Conservation (phyloP, 2,888 invertebrate species). For the Baronia brevicornis region DNA sequence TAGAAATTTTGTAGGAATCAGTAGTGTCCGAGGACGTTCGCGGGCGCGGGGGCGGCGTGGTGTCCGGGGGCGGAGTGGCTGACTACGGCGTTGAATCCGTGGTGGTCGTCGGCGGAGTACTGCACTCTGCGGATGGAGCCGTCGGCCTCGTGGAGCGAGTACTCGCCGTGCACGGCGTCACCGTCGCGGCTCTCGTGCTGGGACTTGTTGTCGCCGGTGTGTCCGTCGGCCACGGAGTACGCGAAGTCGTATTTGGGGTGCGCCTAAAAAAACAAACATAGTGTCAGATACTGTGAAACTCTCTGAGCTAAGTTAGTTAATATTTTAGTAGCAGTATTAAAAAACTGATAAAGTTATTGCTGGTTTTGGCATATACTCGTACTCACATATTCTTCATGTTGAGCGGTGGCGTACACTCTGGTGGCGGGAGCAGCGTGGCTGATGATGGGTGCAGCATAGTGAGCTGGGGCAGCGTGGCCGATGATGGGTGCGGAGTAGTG, state of each 20-base stretch:
- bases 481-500: conserved; percentile 36
- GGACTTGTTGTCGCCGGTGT: conserved; percentile 65
- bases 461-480: conserved; percentile 28
- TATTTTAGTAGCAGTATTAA: too few relatives aligned
- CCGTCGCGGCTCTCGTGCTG: conserved; percentile 65
- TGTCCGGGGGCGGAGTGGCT: too few relatives aligned
- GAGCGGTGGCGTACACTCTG: too few relatives aligned
- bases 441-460: too few relatives aligned
- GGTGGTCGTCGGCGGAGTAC: conserved; percentile 60
- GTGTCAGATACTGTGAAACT: too few relatives aligned
- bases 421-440: too few relatives aligned
- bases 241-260: conserved; percentile 71
- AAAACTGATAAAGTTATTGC: conserved; percentile 36
- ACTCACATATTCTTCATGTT: conserved; percentile 14
- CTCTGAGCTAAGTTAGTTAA: too few relatives aligned
- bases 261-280: too few relatives aligned
- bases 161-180: conserved; percentile 68
- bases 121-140: conserved; percentile 75
- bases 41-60: too few relatives aligned
- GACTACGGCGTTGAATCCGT: conserved; percentile 76
- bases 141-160: conserved; percentile 73
- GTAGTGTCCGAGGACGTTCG: too few relatives aligned
- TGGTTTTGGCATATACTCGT: too few relatives aligned
- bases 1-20: too few relatives aligned
- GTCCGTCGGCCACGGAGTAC: conserved; percentile 73